Percentiles rank a stretch among this genome's conserved stretches.
Conservation (phyloP, 2,113 vertebrate species). For the Eurypyga helias region DNA sequence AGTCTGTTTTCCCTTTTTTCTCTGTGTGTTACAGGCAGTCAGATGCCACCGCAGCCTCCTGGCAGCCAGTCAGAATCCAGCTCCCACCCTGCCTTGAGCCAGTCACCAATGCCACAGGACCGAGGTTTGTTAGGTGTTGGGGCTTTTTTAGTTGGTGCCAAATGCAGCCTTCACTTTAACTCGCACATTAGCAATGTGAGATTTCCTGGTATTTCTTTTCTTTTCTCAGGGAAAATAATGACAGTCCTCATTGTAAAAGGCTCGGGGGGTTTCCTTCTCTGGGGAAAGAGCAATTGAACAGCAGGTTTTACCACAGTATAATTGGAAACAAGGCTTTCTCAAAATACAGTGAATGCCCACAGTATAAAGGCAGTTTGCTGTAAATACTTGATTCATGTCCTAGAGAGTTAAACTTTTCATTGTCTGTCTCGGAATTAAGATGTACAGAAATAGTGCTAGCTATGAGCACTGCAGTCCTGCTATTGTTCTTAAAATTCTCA, state of each 20-base stretch:
- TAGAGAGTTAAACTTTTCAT: not conserved
- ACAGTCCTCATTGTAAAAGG: not conserved
- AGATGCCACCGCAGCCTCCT: slow-evolving; percentile 87
- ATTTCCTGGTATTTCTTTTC: slow-evolving; percentile 43
- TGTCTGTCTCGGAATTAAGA: not conserved
- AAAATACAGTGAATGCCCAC: slow-evolving; percentile 4
- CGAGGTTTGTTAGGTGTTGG: slow-evolving; percentile 84
- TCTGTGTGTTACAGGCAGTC: slow-evolving; percentile 83
- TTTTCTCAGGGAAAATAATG: slow-evolving; percentile 35
- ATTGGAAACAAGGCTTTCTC: slow-evolving; percentile 22
- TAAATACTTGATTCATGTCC: not conserved
- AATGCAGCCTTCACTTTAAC: slow-evolving; percentile 6
- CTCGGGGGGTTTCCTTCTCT: not conserved
- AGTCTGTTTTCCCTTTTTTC: slow-evolving; percentile 40
- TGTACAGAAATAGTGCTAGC: not conserved
- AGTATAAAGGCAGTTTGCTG: slow-evolving; percentile 29
- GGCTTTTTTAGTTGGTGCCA: not conserved
- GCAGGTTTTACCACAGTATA: slow-evolving; percentile 24
- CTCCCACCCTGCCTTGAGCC: slow-evolving; percentile 87
- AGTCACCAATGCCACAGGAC: slow-evolving; percentile 94
- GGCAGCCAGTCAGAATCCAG: slow-evolving; percentile 90
- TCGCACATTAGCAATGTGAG: not conserved
- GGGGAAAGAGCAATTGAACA: slow-evolving; percentile 18
- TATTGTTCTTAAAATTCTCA: not conserved
- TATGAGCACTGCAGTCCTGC: not conserved